phyloP scores from a whole-genome alignment of 1,140 invertebrate genomes.

The Drosophila ambigua region DNA sequence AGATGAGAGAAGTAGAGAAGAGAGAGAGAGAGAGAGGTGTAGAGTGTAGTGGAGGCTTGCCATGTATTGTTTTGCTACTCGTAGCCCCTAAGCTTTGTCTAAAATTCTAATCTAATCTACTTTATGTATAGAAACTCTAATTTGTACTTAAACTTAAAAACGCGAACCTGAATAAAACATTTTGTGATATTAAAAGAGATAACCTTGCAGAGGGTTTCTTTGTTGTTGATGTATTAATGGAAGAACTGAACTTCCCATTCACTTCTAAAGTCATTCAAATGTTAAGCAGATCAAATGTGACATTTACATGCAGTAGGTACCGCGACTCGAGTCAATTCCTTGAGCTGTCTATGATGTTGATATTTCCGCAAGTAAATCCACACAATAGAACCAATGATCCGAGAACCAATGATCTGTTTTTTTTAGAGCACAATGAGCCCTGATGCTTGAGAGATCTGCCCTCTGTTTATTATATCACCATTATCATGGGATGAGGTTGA shows the following conservation, averaged over 20 bases:
- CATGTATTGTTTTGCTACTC: constrained; percentile 39
- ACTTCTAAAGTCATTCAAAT: constrained; percentile 40
- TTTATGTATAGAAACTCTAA: constrained; percentile 23
- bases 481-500: constrained; percentile 1
- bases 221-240: background rate
- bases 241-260: constrained; percentile 22
- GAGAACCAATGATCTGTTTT: constrained; percentile 35
- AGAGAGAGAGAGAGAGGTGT: background rate
- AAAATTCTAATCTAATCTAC: constrained; percentile 23
- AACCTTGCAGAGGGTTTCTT: background rate
- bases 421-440: constrained; percentile 35
- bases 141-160: constrained; percentile 41
- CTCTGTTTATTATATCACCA: constrained; percentile 30
- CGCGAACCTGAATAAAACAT: constrained; percentile 40
- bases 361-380: constrained; percentile 43
- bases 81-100: constrained; percentile 30
- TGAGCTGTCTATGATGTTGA: constrained; percentile 19
- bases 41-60: constrained; percentile 18
- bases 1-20: constrained; percentile 1
- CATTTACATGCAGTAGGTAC: constrained; percentile 22
- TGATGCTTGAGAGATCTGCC: background rate
- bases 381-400: constrained; percentile 10
- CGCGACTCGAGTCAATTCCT: constrained; percentile 16
- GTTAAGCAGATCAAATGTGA: constrained; percentile 25
- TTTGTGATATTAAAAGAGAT: constrained; percentile 33